Base-by-base conservation (phyloP, 2,113 vertebrate species). In the Archocentrus centrarchus region DNA sequence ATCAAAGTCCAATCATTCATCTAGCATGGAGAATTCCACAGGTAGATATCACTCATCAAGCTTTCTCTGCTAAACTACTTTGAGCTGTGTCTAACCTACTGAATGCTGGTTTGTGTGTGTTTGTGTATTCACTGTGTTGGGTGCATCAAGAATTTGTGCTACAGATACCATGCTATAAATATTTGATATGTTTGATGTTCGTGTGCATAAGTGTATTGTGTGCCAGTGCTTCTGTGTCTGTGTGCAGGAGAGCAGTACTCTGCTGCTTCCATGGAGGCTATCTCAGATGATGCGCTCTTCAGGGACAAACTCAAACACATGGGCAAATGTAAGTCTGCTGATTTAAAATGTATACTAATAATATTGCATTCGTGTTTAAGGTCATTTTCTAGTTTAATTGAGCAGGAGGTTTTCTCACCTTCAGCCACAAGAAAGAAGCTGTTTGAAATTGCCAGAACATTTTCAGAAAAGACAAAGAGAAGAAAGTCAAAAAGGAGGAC, bases 221-320 rank as follows among this genome's bases (percentile, higher is more conserved):
- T 78, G 60, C 30, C 37, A 62, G 59, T 76, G 63, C 47, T 27
- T 27, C 53, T 90, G 70, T 89, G 81, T 91, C 8, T 93, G 86
- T 84, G 63, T 92, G 15, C 94, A 97, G 97, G 96, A 87, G 96
- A 97, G 1, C 92, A 75, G 50, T 92, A 89, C 77, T 86, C 94
- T 59, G 94, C 96, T 47, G 95, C 91, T 62, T 89, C 92, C 11
- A 80, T 94, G 18, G 98, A 99, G 24, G 86, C 96, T 1, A 95
- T 96, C 83, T 98, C 97, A 32, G 98, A 99, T 60, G 98, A 99
- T 75, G 98, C 98, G 92, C 95, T 98, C 94, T 99, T 99, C 95
- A 96, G 97, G 95, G 98, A 99, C 96, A 99, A 98, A 93, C 92
- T 99, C 88, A 99, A 98, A 90, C 98, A 97, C 96, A 99, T 99